These are phyloP conservation scores for Sminthurinus aureus DNA, from an alignment of 2,888 invertebrate species.

Conservation along the genomic window DNA sequence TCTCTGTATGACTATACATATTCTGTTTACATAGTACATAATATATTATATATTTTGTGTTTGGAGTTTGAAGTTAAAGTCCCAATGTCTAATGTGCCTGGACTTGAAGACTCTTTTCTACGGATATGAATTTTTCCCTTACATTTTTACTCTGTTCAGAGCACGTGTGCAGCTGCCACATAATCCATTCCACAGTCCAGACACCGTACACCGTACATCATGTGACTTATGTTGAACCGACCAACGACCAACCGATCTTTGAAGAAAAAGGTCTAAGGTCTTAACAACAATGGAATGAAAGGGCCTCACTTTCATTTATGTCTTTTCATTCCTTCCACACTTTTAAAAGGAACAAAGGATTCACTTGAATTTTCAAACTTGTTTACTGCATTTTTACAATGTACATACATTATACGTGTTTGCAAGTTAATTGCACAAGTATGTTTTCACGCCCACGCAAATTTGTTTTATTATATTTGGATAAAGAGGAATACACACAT, in stretches of 20 bases:
- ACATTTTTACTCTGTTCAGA: neutral
- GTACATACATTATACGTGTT: too few relatives aligned
- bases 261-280: neutral
- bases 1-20: neutral
- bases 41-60: neutral
- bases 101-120: too few relatives aligned
- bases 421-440: too few relatives aligned
- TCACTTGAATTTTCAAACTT: neutral
- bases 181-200: neutral
- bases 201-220: too few relatives aligned
- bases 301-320: neutral
- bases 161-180: neutral
- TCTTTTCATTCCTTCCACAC: neutral
- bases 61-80: neutral
- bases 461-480: too few relatives aligned
- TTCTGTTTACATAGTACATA: too few relatives aligned
- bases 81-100: too few relatives aligned
- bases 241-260: neutral
- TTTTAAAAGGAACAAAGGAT: neutral
- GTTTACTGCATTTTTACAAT: neutral
- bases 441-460: too few relatives aligned
- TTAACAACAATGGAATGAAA: neutral
- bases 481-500: too few relatives aligned
- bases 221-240: too few relatives aligned
- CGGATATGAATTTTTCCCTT: neutral